Conservation (phyloP, 2,113 vertebrate species). For the Tonatia bakeri region DNA sequence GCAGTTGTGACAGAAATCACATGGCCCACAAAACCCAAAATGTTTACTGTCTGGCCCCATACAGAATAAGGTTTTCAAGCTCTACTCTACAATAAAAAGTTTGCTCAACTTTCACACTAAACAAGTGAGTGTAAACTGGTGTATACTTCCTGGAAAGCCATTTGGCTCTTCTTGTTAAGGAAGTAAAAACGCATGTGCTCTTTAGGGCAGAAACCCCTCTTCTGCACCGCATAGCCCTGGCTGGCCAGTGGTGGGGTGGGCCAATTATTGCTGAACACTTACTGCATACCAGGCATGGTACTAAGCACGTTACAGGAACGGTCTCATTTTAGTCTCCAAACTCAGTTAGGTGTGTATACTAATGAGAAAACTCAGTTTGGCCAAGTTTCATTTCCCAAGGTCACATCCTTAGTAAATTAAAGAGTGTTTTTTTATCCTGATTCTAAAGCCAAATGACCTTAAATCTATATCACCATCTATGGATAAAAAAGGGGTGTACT, state of each 20-base stretch:
- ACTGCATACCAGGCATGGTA: background rate
- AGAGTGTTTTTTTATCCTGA: background rate
- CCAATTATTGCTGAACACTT: background rate
- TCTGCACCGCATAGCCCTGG: background rate
- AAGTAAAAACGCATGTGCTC: background rate
- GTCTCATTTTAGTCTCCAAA: background rate
- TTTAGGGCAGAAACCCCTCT: background rate
- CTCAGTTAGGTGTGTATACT: background rate
- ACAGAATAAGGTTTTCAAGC: background rate
- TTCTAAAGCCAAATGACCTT: background rate
- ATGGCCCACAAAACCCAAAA: background rate
- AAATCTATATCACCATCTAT: background rate
- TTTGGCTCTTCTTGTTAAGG: background rate
- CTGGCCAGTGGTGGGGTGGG: background rate
- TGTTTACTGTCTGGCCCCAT: background rate
- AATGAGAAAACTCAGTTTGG: background rate
- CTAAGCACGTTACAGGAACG: background rate
- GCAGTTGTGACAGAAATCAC: background rate
- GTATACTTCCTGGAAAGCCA: background rate
- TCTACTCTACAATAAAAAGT: background rate
- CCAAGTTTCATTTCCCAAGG: background rate
- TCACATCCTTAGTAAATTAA: background rate
- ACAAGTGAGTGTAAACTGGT: background rate
- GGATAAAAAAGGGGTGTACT: background rate
- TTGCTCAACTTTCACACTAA: background rate